These are phyloP conservation scores for Leptodactylus fuscus DNA, from an alignment of 2,113 vertebrate genomes.

Conservation along the genomic window DNA sequence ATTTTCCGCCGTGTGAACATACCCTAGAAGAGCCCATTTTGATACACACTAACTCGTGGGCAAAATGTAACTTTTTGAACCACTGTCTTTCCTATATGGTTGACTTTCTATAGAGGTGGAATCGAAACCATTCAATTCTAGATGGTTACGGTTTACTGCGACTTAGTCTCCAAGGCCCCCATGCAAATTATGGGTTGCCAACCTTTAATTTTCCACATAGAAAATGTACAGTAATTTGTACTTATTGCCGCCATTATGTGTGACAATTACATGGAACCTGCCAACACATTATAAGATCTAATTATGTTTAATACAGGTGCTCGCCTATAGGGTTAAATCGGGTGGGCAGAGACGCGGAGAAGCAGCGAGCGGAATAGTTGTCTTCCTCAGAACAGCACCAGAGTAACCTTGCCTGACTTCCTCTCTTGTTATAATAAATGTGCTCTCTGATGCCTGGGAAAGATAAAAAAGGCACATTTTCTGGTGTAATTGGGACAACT, in stretches of 20 bases:
- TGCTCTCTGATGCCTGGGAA: slow-evolving; percentile 44
- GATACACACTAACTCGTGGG: no score
- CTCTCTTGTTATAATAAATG: slow-evolving; percentile 57
- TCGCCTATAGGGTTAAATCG: background rate
- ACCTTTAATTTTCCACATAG: background rate
- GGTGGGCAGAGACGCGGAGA: background rate
- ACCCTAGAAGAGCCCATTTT: no score
- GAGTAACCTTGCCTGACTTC: slow-evolving; percentile 52
- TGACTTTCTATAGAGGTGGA: background rate
- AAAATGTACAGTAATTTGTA: background rate
- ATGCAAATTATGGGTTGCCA: background rate
- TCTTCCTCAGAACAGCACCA: slow-evolving; percentile 14
- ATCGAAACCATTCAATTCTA: background rate
- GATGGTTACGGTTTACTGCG: background rate
- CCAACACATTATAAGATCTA: background rate
- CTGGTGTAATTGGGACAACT: slow-evolving; percentile 59
- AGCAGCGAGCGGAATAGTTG: background rate
- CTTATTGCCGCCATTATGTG: background rate
- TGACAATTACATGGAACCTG: background rate
- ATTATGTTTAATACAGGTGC: background rate
- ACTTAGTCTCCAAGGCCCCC: background rate
- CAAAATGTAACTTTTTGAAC: no score
- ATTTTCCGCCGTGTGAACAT: no score
- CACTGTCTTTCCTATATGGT: no score
- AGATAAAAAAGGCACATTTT: slow-evolving; percentile 56